Base-by-base conservation (phyloP, 2,113 vertebrate genomes). In the Erythrolamprus reginae region DNA sequence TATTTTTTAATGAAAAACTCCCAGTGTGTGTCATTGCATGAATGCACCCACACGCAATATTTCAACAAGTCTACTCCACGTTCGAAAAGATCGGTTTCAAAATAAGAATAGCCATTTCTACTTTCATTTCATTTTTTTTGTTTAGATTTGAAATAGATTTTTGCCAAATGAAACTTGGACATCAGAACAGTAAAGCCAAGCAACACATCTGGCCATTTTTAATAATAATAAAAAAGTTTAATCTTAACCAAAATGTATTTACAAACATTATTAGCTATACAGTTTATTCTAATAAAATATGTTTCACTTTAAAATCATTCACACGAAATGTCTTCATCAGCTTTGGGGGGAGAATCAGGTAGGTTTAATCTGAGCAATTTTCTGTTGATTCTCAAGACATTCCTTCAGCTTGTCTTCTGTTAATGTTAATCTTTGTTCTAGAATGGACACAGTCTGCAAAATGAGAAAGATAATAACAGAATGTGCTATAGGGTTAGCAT, bases 391-490 rank as follows among this genome's bases (percentile, higher is more conserved):
- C 93, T 99, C 98, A 94, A 99, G 96, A 92, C 98, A 99, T 96
- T 99, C 98, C 95, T 98, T 98, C 95, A 99, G 97, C 94, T 98
- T 99, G 97, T 99, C 98, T 96, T 99, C 99, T 0, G 98, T 98
- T 94, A 99, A 97, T 0, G 98, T 98, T 96, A 99, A 95, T 86
- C 99, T 97, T 96, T 99, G 98, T 96, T 99, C 98, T 93, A 98
- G 96, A 94, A 98, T 97, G 88, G 96, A 97, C 91, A 98, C 97
- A 0, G 98, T 98, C 98, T 98, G 96, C 56, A 96, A 96, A 91
- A 92, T 0, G 91, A 92, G 93, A 91, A 93, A 92, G 90, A 88
- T 0, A 7, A 13, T 50, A 88, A 85, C 61, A 53, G 23, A 55
- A 92, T 94, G 56, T 45, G 6, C 21, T 90, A 77, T 26, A 61